phyloP scores from a whole-genome alignment of 2,797 vertebrate species.

The Liasis olivaceus region DNA sequence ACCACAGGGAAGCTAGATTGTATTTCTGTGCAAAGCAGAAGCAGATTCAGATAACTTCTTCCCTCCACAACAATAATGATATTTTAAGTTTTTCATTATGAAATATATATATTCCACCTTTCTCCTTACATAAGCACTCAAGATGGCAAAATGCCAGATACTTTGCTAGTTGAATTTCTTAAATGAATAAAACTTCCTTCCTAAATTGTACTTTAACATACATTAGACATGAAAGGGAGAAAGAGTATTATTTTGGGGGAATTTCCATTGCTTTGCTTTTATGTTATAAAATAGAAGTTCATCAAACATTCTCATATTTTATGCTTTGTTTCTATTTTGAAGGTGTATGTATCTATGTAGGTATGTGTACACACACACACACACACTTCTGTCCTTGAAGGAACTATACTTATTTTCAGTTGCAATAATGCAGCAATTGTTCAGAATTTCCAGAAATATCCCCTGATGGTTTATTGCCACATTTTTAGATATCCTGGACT shows the following conservation, averaged over 20 bases:
- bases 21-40: neutral
- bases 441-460: constrained; percentile 45
- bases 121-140: neutral
- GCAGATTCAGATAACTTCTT: neutral
- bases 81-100: neutral
- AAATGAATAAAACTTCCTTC: neutral
- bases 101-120: neutral
- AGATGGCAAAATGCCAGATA: neutral
- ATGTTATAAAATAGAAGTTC: constrained; percentile 7
- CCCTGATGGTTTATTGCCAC: constrained; percentile 40
- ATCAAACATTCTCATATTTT: neutral
- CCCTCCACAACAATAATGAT: neutral
- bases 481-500: constrained; percentile 49
- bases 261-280: neutral
- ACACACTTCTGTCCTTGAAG: constrained; percentile 29
- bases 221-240: neutral
- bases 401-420: constrained; percentile 42
- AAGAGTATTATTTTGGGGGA: neutral
- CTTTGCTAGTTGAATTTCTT: neutral
- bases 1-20: neutral
- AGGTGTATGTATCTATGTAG: neutral
- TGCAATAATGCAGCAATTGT: constrained; percentile 35
- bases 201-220: neutral
- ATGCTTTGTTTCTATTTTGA: constrained; percentile 10
- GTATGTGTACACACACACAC: neutral